Percentiles rank a stretch among this genome's conserved stretches.
These are phyloP conservation scores for Catostomus latipinnis DNA, from an alignment of 2,797 vertebrate species.

Conservation along the genomic window DNA sequence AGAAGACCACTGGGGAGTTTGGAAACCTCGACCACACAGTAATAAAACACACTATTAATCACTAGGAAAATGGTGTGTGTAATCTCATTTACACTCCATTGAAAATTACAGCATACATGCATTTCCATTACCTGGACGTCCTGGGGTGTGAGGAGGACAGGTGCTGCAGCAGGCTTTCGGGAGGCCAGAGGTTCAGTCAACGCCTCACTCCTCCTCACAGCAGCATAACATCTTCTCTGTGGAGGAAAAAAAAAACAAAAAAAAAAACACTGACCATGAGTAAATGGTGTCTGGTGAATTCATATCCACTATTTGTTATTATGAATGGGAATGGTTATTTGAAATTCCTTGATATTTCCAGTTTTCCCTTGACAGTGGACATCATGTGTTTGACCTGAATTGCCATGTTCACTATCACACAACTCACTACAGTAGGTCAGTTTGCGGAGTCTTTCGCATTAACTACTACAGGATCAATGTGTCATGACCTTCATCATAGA, in stretches of 20 bases:
- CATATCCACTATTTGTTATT: background rate
- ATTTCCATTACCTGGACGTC: slow-evolving; percentile 69
- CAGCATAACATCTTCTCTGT: slow-evolving; percentile 77
- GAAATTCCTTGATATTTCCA: background rate
- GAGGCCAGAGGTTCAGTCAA: slow-evolving; percentile 65
- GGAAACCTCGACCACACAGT: slow-evolving; percentile 70
- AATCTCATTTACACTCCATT: background rate
- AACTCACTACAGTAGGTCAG: background rate
- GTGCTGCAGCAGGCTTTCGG: slow-evolving; percentile 41
- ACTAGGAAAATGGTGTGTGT: background rate
- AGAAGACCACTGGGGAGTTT: slow-evolving; percentile 90
- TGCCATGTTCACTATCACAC: background rate
- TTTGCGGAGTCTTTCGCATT: background rate
- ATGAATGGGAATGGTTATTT: background rate
- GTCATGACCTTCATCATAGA: slow-evolving; percentile 20
- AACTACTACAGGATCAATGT: background rate
- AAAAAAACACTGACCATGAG: background rate
- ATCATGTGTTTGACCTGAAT: background rate
- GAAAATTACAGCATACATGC: background rate
- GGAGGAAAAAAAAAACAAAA: background rate
- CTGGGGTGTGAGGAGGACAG: slow-evolving; percentile 59
- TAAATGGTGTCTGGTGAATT: background rate
- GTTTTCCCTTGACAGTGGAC: too few species aligned
- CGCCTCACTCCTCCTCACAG: slow-evolving; percentile 64
- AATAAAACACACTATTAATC: background rate